These are phyloP conservation scores for Branchipolynoe longqiensis DNA, from an alignment of 2,888 invertebrate genomes.

Conservation along the genomic window DNA sequence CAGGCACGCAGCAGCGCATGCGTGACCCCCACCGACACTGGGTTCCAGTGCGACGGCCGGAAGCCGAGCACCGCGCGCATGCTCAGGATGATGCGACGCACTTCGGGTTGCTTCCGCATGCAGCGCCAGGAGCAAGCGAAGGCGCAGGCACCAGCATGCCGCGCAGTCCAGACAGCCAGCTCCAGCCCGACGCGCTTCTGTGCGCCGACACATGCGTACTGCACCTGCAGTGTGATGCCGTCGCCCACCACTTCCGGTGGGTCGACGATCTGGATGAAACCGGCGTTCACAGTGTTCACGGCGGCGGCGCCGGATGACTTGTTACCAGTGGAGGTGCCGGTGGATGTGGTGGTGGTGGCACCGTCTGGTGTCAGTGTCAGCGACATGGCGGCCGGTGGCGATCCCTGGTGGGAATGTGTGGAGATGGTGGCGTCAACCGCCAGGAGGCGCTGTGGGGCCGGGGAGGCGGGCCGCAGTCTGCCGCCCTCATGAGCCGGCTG, in stretches of 20 bases:
- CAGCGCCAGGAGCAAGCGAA: constrained; percentile 22
- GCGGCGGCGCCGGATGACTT: too few species aligned
- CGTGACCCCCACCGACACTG: constrained; percentile 36
- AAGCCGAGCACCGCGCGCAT: constrained; percentile 53
- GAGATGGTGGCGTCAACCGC: too few species aligned
- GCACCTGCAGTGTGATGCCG: not conserved
- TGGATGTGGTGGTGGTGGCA: not conserved
- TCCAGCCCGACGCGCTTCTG: not conserved
- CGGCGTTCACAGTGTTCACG: too few species aligned
- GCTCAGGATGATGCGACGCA: constrained; percentile 2
- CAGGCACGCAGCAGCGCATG: constrained; percentile 34
- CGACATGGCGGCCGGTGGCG: constrained; percentile 17
- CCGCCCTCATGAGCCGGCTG: too few species aligned
- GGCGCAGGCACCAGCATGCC: not conserved
- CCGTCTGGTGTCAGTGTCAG: constrained; percentile 1
- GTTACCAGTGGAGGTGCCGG: too few species aligned
- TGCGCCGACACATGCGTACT: constrained; percentile 28
- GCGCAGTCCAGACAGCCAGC: constrained; percentile 19
- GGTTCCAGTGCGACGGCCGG: constrained; percentile 55
- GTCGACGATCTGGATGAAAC: constrained; percentile 36
- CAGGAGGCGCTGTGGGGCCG: too few species aligned
- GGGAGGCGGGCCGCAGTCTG: too few species aligned
- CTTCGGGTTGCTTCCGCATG: not conserved
- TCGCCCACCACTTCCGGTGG: not conserved
- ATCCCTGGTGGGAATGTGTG: too few species aligned